phyloP scores from a whole-genome alignment of 2,113 vertebrate species.

The Thunnus thynnus region DNA sequence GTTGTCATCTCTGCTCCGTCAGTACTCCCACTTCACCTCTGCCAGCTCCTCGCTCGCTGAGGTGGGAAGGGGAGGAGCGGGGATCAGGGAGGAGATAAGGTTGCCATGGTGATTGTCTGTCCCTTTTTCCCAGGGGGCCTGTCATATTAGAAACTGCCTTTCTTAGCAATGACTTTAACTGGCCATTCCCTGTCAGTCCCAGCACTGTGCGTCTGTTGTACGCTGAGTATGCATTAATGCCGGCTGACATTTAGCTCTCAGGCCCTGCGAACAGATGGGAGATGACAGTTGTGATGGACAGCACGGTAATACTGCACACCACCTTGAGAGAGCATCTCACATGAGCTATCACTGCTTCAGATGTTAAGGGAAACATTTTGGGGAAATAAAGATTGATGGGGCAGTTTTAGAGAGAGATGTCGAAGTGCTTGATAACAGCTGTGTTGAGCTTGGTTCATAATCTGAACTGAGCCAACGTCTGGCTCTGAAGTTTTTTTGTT shows the following conservation, averaged over 20 bases:
- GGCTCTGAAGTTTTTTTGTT: slow-evolving; percentile 68
- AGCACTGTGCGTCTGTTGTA: slow-evolving; percentile 25
- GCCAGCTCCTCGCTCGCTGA: slow-evolving; percentile 30
- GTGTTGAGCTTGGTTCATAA: slow-evolving; percentile 14
- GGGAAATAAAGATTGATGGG: slow-evolving; percentile 55
- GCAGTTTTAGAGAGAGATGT: slow-evolving; percentile 10
- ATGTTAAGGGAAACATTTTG: slow-evolving; percentile 26
- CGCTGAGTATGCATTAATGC: slow-evolving; percentile 65
- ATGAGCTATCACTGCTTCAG: slow-evolving; percentile 23
- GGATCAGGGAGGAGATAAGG: slow-evolving; percentile 40
- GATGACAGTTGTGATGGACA: slow-evolving; percentile 48
- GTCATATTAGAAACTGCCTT: slow-evolving; percentile 54
- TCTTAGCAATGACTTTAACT: slow-evolving; percentile 35
- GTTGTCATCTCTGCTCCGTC: slow-evolving; percentile 78
- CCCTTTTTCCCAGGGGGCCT: slow-evolving; percentile 42
- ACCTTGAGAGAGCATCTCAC: neutral
- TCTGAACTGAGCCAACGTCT: slow-evolving; percentile 30
- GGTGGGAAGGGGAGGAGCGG: neutral
- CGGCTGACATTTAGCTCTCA: slow-evolving; percentile 67
- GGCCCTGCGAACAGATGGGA: slow-evolving; percentile 43
- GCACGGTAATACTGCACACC: slow-evolving; percentile 7
- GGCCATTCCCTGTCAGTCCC: slow-evolving; percentile 39
- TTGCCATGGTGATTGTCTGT: slow-evolving; percentile 65
- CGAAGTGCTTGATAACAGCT: slow-evolving; percentile 8
- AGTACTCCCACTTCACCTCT: slow-evolving; percentile 60